These are phyloP conservation scores for Stegophylla sp. DNA, from an alignment of 2,888 invertebrate species.

Conservation along the genomic window DNA sequence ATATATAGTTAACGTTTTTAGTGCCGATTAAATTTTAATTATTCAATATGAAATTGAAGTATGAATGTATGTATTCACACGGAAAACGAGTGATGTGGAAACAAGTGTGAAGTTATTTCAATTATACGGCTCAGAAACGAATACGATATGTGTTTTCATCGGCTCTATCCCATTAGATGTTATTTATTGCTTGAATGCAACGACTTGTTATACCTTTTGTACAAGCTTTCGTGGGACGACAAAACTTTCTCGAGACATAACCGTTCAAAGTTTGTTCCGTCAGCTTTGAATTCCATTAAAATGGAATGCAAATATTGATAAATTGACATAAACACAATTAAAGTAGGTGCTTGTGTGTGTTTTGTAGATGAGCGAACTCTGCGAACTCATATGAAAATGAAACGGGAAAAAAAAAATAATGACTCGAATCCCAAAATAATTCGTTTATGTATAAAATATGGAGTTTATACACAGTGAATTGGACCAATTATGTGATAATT, in stretches of 20 bases:
- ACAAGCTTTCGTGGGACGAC: background rate
- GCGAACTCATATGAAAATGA: too few species aligned
- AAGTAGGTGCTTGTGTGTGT: background rate
- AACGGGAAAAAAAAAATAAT: background rate
- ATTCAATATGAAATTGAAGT: too few species aligned
- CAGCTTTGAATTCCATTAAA: background rate
- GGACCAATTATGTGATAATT: too few species aligned
- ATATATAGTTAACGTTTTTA: too few species aligned
- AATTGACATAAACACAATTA: background rate
- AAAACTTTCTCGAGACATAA: constrained; percentile 11
- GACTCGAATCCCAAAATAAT: background rate
- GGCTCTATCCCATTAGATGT: background rate
- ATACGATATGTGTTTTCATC: constrained; percentile 9
- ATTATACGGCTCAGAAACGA: constrained; percentile 36
- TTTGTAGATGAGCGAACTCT: background rate
- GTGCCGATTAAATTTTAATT: background rate
- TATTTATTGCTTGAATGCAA: constrained; percentile 18
- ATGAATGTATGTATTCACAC: background rate
- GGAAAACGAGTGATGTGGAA: background rate
- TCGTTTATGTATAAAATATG: too few species aligned
- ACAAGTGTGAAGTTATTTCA: constrained; percentile 26
- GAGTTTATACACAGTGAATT: too few species aligned
- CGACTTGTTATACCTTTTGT: background rate
- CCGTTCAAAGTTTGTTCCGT: background rate
- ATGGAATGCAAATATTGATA: background rate